Percentiles rank a stretch among this genome's conserved stretches.
Evolutionary conservation across 23 tunicate genomes (phyloP).

Genomic region (Halocynthia aurantium): DNA sequence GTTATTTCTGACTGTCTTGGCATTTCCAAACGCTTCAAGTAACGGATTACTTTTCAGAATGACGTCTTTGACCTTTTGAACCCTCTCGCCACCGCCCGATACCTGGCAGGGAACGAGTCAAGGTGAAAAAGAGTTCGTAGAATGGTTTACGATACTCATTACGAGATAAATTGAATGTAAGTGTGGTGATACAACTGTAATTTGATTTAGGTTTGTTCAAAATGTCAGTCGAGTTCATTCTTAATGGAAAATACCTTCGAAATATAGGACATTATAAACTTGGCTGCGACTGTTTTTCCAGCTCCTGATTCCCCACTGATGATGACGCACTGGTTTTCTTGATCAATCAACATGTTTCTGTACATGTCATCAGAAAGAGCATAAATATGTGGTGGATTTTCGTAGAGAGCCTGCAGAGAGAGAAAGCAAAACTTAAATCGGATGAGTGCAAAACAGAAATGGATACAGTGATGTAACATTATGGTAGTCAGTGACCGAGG

Average conservation of each 20-base stretch:
- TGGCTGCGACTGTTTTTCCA: conserved; percentile 98
- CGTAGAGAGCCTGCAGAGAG: conserved; percentile 69
- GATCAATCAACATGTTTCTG: conserved; percentile 94
- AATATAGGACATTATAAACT: conserved; percentile 96
- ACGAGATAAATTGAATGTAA: neutral
- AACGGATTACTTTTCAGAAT: conserved; percentile 92
- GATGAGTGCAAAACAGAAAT: no score
- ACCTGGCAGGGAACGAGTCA: conserved; percentile 31
- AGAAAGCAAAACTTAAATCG: no score
- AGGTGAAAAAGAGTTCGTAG: neutral
- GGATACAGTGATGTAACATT: no score
- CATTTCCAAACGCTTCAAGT: conserved; percentile 98
- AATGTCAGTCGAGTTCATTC: no score
- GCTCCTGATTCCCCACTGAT: conserved; percentile 99
- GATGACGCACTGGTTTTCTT: conserved; percentile 95
- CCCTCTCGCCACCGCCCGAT: conserved; percentile 82
- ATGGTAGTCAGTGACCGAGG: no score
- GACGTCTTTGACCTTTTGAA: conserved; percentile 92
- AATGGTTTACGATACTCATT: conserved; percentile 8
- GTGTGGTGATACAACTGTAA: no score
- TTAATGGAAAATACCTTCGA: conserved; percentile 47
- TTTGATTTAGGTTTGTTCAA: no score
- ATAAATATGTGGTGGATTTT: conserved; percentile 98
- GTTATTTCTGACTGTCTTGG: conserved; percentile 97
- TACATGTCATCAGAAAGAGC: conserved; percentile 99